These are phyloP conservation scores for Maniola jurtina DNA, from an alignment of 1,140 invertebrate species.

Conservation along the genomic window DNA sequence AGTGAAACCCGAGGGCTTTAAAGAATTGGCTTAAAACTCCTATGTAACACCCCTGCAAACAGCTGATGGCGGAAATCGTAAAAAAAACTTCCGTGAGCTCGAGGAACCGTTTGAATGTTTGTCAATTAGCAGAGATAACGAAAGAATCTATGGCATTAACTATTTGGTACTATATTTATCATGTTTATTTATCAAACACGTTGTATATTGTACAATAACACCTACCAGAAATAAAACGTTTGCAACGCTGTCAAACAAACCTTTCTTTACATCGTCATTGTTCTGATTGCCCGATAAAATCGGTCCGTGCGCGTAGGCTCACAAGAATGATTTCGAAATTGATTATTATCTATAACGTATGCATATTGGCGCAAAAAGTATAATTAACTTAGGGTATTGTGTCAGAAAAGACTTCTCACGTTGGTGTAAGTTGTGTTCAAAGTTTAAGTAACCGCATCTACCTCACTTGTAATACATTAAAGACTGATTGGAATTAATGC, in stretches of 20 bases:
- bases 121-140: too few relatives aligned
- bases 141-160: too few relatives aligned
- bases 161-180: too few relatives aligned
- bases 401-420: slow-evolving; percentile 32
- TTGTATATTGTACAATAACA: too few relatives aligned
- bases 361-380: background rate
- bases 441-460: slow-evolving; percentile 62
- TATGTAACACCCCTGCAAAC: too few relatives aligned
- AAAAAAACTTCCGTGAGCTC: too few relatives aligned
- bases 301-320: background rate
- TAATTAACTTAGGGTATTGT: background rate
- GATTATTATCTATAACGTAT: background rate
- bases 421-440: slow-evolving; percentile 54
- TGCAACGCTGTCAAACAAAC: background rate
- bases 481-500: slow-evolving; percentile 68
- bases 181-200: too few relatives aligned
- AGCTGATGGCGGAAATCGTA: too few relatives aligned
- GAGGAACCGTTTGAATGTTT: too few relatives aligned
- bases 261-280: background rate
- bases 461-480: slow-evolving; percentile 68
- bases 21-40: too few relatives aligned
- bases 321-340: background rate
- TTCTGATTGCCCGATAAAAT: background rate
- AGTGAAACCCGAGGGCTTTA: too few relatives aligned
- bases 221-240: background rate